Conservation (phyloP, 2,113 vertebrate species). For the Sebastes fasciatus region DNA sequence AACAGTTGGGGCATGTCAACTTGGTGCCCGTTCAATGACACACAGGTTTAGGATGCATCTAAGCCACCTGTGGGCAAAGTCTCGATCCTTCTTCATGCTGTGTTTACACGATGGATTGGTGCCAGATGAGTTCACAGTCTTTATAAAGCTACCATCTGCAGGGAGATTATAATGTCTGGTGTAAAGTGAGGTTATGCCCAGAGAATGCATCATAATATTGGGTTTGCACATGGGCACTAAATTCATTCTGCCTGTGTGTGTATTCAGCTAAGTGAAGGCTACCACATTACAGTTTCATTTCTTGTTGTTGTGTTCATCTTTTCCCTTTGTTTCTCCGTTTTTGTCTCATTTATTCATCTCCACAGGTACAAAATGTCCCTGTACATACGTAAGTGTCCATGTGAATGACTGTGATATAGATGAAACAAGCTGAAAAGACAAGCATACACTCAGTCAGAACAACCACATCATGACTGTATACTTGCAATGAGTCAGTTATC, state of each 20-base stretch:
- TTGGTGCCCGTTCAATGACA: neutral
- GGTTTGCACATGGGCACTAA: neutral
- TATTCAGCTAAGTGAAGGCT: neutral
- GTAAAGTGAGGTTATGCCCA: neutral
- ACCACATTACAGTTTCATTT: too few species aligned
- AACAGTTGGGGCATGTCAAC: neutral
- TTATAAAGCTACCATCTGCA: conserved; percentile 25
- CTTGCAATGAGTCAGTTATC: neutral
- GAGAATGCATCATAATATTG: conserved; percentile 5
- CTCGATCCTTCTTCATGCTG: neutral
- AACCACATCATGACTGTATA: neutral
- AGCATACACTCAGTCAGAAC: neutral
- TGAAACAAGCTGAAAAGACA: neutral
- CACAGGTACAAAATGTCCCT: neutral
- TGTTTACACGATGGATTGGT: conserved; percentile 1
- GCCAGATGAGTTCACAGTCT: conserved; percentile 13
- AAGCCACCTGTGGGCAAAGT: neutral
- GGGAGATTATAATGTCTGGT: neutral
- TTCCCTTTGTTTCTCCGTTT: neutral
- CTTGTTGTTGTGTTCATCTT: neutral
- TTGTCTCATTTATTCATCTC: neutral
- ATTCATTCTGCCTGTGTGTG: neutral
- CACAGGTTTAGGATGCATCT: neutral
- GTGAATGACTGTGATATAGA: too few species aligned
- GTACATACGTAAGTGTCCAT: neutral